Conservation (phyloP, 2,113 vertebrate species). For the Geococcyx californianus region DNA sequence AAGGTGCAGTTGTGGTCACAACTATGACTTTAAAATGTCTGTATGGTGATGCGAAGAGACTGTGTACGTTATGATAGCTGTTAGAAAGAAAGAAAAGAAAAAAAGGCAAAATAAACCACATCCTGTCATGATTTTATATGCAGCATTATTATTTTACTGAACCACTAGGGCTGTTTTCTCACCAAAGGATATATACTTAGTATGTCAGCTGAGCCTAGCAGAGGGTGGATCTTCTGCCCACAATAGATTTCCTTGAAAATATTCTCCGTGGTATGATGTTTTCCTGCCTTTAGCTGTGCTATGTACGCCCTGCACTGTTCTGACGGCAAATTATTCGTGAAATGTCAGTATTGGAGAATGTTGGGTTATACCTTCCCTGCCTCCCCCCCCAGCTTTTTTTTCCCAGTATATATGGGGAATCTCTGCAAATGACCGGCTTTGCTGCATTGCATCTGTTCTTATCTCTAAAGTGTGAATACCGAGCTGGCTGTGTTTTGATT, state of each 20-base stretch:
- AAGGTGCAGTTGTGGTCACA: neutral
- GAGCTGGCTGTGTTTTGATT: neutral
- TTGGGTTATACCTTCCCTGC: neutral
- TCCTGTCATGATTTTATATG: neutral
- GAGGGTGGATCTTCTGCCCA: neutral
- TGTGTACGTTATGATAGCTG: neutral
- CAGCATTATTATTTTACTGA: neutral
- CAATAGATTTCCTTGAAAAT: conserved; percentile 3
- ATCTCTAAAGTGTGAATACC: neutral
- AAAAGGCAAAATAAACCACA: neutral
- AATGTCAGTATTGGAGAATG: neutral
- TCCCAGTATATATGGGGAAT: neutral
- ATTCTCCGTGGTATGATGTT: neutral
- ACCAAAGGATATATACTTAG: neutral
- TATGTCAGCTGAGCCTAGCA: neutral
- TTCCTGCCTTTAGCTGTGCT: neutral
- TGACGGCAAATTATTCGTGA: neutral
- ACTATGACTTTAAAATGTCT: neutral
- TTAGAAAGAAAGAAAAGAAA: neutral
- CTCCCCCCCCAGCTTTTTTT: accelerated
- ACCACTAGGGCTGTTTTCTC: neutral
- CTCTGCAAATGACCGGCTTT: neutral
- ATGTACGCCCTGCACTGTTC: neutral
- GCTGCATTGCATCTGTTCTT: neutral
- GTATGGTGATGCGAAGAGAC: neutral